Evolutionary conservation across 2,888 invertebrate species (phyloP).

Genomic region (Eupithecia dodoneata): DNA sequence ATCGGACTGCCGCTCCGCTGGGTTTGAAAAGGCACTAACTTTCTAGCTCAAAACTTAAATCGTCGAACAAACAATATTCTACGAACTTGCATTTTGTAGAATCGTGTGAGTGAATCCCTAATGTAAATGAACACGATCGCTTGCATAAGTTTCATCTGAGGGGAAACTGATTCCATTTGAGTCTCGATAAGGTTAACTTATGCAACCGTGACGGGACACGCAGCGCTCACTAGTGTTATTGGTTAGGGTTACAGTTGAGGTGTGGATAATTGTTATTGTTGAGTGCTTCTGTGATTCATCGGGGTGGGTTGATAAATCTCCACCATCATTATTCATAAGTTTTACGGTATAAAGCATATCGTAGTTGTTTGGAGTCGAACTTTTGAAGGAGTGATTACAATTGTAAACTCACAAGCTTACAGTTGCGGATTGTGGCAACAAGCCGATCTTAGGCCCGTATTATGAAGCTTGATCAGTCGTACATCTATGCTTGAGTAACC

Average conservation of each 20-base stretch:
- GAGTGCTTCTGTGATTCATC: neutral
- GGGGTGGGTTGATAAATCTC: neutral
- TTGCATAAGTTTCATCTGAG: neutral
- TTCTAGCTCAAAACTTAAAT: neutral
- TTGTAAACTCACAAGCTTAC: neutral
- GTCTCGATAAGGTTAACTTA: neutral
- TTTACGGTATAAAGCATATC: neutral
- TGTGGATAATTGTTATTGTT: neutral
- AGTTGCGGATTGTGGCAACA: neutral
- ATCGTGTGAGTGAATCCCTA: neutral
- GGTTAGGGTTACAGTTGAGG: neutral
- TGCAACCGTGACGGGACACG: neutral
- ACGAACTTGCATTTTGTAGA: neutral
- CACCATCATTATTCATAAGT: neutral
- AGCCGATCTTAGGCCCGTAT: neutral
- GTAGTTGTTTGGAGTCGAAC: neutral
- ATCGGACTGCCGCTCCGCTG: neutral
- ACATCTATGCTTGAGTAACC: no score
- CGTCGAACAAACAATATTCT: neutral
- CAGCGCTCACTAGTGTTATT: neutral
- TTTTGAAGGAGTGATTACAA: neutral
- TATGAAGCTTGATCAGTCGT: no score
- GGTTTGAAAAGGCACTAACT: neutral
- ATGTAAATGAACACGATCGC: neutral
- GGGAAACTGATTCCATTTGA: constrained; percentile 9